Conservation (phyloP, 1,140 invertebrate species). For the Leucophenga varia region DNA sequence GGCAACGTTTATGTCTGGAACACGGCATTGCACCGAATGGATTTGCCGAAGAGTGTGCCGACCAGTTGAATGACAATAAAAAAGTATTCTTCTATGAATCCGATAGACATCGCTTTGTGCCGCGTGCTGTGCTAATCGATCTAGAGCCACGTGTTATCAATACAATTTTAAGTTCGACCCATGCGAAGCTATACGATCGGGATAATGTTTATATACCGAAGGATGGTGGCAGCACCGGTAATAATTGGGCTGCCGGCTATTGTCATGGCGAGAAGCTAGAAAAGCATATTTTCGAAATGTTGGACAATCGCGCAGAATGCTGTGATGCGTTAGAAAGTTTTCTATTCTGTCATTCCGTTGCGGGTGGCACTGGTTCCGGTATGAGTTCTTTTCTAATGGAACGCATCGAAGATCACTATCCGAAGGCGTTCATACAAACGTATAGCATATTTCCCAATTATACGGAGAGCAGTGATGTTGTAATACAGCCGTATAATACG, state of each 20-base stretch:
- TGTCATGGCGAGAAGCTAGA: conserved; percentile 90
- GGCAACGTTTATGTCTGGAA: conserved; percentile 97
- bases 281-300: conserved; percentile 99
- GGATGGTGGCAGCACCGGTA: conserved; percentile 97
- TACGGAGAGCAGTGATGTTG: conserved; percentile 97
- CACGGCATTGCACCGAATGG: conserved; percentile 98
- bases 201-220: conserved; percentile 98
- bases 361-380: conserved; percentile 97
- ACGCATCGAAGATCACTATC: conserved; percentile 91
- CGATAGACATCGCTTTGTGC: conserved; percentile 99
- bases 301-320: conserved; percentile 98
- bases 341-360: conserved; percentile 97
- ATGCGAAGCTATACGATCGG: conserved; percentile 89
- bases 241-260: conserved; percentile 98
- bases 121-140: conserved; percentile 93
- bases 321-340: conserved; percentile 99
- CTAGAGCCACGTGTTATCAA: conserved; percentile 98
- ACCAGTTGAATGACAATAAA: conserved; percentile 92
- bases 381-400: conserved; percentile 96
- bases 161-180: conserved; percentile 92
- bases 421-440: conserved; percentile 97
- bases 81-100: conserved; percentile 99
- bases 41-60: conserved; percentile 90
- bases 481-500: conserved; percentile 99
- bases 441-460: conserved; percentile 99